phyloP scores from a whole-genome alignment of 2,888 invertebrate genomes.

The Mechanitis messenoides region DNA sequence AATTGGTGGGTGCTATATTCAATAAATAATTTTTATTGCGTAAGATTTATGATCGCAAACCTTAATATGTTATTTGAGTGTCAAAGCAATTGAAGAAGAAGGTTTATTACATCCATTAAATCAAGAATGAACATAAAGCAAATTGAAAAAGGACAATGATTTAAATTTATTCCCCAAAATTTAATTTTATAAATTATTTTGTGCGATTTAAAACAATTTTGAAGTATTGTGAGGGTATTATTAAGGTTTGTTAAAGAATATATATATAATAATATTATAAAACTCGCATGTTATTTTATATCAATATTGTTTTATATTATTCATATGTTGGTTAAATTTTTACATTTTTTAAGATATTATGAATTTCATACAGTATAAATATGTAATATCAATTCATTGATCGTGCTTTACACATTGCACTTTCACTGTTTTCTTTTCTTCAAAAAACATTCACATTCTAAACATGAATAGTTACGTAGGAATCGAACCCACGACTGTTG shows the following conservation, averaged over 20 bases:
- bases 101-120: background rate
- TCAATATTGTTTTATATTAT: no score
- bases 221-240: background rate
- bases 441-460: background rate
- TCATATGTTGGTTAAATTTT: no score
- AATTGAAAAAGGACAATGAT: background rate
- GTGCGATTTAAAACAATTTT: conserved; percentile 3
- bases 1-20: background rate
- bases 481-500: no score
- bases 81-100: background rate
- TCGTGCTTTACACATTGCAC: no score
- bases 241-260: background rate
- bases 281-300: no score
- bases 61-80: no score
- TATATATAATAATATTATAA: no score
- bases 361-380: no score
- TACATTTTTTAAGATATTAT: no score
- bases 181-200: background rate
- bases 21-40: conserved; percentile 2
- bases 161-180: background rate
- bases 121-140: background rate
- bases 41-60: conserved; percentile 1
- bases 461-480: no score
- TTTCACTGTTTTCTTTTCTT: background rate
- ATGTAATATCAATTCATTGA: no score